A percentile compares a stretch with the other conserved stretches of the same genome.
Conservation (phyloP, 2,113 vertebrate species). For the Anas platyrhynchos region DNA sequence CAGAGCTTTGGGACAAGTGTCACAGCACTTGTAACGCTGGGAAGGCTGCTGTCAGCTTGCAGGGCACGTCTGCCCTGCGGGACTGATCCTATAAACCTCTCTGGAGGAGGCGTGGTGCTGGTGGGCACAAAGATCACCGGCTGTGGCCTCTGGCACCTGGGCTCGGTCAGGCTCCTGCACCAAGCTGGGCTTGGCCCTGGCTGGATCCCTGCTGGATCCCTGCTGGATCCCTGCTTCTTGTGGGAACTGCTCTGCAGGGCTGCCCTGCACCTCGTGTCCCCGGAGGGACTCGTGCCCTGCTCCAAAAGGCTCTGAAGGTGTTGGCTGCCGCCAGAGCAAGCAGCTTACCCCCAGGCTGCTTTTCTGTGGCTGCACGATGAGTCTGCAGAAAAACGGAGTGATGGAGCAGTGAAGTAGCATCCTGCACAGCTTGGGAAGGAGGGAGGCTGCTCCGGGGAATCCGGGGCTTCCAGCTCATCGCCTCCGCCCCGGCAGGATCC, state of each 20-base stretch:
- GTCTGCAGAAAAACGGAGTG: not conserved
- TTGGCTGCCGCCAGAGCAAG: accelerated
- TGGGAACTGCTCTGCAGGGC: accelerated
- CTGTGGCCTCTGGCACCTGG: not conserved
- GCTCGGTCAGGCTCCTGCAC: not conserved
- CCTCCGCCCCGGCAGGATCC: not conserved
- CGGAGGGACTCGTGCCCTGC: not conserved
- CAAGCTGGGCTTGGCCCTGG: not conserved
- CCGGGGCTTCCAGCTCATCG: not conserved
- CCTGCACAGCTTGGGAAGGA: accelerated
- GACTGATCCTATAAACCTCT: not conserved
- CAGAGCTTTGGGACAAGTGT: not conserved
- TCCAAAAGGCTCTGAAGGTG: not conserved
- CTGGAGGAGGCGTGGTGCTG: not conserved
- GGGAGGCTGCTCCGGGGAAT: not conserved
- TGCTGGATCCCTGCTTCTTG: not conserved
- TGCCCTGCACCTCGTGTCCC: not conserved
- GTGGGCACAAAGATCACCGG: not conserved
- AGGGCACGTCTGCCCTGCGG: not conserved
- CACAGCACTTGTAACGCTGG: too few relatives aligned
- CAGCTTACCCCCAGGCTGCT: not conserved
- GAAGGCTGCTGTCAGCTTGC: not conserved
- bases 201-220: not conserved
- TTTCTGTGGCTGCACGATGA: not conserved
- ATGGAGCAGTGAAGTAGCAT: not conserved